These are phyloP conservation scores for Umimayanthus kanabou DNA, from an alignment of 92 coral and sea anemone genomes.

Conservation along the genomic window DNA sequence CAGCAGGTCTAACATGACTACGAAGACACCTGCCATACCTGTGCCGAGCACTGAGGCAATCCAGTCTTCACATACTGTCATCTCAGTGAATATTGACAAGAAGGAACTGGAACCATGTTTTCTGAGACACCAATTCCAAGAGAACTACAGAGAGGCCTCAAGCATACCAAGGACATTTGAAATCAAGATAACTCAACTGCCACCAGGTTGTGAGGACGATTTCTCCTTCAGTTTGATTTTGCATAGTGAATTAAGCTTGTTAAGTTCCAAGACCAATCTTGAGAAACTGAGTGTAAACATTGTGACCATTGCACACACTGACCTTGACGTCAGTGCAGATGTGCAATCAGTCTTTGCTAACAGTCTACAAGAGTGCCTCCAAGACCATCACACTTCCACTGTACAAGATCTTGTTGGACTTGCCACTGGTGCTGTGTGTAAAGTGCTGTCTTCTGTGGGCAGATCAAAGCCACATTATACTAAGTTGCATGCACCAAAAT, in stretches of 20 bases:
- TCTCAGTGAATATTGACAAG: background rate
- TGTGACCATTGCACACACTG: slow-evolving; percentile 21
- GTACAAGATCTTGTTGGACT: slow-evolving; percentile 35
- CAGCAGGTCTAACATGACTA: background rate
- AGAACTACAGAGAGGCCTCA: slow-evolving; percentile 46
- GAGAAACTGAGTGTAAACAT: slow-evolving; percentile 9
- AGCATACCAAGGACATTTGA: slow-evolving; percentile 55
- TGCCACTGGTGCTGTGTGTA: background rate
- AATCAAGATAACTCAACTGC: slow-evolving; percentile 13
- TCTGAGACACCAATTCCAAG: slow-evolving; percentile 34
- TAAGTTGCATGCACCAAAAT: background rate
- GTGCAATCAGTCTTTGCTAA: slow-evolving; percentile 6
- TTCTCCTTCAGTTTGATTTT: slow-evolving; percentile 12
- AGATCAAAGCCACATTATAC: background rate
- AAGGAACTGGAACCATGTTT: slow-evolving; percentile 29
- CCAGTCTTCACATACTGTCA: background rate
- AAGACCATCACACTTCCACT: background rate
- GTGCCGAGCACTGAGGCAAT: background rate
- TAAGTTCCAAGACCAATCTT: background rate
- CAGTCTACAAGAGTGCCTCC: background rate
- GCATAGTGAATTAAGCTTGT: background rate
- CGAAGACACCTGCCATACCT: too few species aligned
- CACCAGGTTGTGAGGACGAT: background rate
- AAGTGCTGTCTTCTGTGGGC: background rate
- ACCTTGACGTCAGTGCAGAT: slow-evolving; percentile 14